These are phyloP conservation scores for Colletes collaris DNA, from an alignment of 2,888 invertebrate genomes.

Conservation along the genomic window DNA sequence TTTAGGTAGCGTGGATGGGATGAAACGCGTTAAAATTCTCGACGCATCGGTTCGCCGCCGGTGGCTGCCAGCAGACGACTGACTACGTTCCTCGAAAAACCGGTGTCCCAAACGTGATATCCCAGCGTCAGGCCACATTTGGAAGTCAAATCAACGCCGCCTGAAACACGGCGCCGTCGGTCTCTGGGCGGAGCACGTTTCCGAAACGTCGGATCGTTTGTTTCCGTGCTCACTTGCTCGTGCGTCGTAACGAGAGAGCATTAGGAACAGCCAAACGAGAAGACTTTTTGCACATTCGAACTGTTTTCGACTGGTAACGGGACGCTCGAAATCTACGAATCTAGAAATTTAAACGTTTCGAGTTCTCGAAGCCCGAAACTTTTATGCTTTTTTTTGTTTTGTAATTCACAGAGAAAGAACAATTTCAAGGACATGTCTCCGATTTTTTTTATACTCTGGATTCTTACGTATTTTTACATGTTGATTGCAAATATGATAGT, in stretches of 20 bases:
- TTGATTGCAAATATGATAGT: no score
- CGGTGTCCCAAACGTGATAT: slow-evolving; percentile 50
- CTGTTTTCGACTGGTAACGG: no score
- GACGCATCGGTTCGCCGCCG: slow-evolving; percentile 42
- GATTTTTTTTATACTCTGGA: no score
- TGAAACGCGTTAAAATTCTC: slow-evolving; percentile 39
- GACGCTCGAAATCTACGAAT: no score
- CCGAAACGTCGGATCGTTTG: slow-evolving; percentile 31
- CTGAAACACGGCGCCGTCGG: slow-evolving; percentile 10
- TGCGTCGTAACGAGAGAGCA: no score
- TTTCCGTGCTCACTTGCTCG: slow-evolving; percentile 18
- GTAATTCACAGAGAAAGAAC: no score
- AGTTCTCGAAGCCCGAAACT: no score
- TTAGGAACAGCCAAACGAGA: neutral
- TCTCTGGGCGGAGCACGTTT: slow-evolving; percentile 18
- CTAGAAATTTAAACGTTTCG: no score
- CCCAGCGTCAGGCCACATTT: slow-evolving; percentile 40
- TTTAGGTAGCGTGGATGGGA: slow-evolving; percentile 1
- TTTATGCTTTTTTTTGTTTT: no score
- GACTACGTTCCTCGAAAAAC: slow-evolving; percentile 46
- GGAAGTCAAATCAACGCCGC: slow-evolving; percentile 57
- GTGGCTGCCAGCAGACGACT: slow-evolving; percentile 42
- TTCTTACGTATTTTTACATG: no score
- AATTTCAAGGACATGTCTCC: no score
- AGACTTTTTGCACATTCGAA: neutral